Evolutionary conservation across 2,888 invertebrate species (phyloP), one percentile per base, ranked within the genome.

Genomic region (Odontothrips loti): DNA sequence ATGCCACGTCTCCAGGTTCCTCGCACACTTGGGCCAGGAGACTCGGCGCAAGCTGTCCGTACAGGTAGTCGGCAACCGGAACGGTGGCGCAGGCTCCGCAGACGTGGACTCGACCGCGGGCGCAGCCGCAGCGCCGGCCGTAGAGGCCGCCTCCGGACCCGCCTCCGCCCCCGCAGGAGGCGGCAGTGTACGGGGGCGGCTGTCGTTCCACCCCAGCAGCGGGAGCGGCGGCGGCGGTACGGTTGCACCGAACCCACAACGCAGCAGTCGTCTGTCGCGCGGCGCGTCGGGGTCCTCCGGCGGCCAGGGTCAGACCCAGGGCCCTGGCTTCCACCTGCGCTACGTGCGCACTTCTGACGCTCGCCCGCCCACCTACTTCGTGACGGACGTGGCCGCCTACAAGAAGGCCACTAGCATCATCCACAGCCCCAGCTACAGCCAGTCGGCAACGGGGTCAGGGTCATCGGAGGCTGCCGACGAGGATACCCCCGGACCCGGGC

Each of bases 21-120:
- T 68, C n/a, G 23, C 68, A 0, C 68, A 68, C 68, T 23, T 68
- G n/a, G 68, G 68, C 23, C 68, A 68, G 68, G 68, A 68, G n/a
- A 68, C 68, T 2, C 68, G 68, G 23, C 68, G 68, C 68, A 87
- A 87, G 83, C 82, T 87, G 48, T 87, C 85, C 23, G 83, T 87
- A 11, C 87, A 88, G 78, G 83, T 87, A 11, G 81, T 89, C 47
- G 83, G 87, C 68, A 68, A 68, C 68, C 68, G 68, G 0, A 23
- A 68, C 68, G 23, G n/a, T 8, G 68, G 68, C 68, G n/a, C 68
- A 11, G 20, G n/a, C 11, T n/a, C 20, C n/a, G 68, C 20, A 3
- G 68, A 9, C n/a, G 68, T 9, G 68, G n/a, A n/a, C n/a, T n/a
- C n/a, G 23, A 11, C 63, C 20, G 17, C 63, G 20, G 63, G 20